Conservation (phyloP, 2,797 vertebrate genomes). For the Fratercula arctica region DNA sequence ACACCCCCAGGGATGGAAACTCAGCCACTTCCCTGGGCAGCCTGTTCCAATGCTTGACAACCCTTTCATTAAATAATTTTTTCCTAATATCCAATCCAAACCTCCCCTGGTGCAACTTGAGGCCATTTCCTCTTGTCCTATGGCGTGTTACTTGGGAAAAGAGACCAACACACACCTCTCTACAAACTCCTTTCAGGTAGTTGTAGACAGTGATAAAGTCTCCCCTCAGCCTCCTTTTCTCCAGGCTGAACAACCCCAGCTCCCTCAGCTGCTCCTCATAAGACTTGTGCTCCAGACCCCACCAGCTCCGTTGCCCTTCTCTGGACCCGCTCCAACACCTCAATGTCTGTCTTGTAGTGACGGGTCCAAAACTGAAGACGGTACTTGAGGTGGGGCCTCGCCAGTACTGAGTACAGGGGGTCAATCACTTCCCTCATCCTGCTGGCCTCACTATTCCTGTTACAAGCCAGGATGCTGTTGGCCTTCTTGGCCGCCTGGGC, state of each 20-base stretch:
- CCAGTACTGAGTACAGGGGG: not conserved
- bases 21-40: not conserved
- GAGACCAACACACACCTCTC: not conserved
- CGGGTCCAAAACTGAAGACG: not conserved
- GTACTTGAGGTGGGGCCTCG: not conserved
- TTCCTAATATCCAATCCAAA: not conserved
- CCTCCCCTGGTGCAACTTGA: not conserved
- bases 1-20: not conserved
- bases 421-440: not conserved
- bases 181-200: not conserved
- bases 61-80: not conserved
- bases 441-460: not conserved
- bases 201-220: not conserved
- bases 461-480: not conserved
- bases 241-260: not conserved
- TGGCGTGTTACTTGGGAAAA: not conserved
- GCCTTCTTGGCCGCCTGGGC: not conserved
- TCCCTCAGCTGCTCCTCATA: not conserved
- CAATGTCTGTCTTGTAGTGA: not conserved
- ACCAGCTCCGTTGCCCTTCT: not conserved
- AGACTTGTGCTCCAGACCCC: too few relatives aligned
- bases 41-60: not conserved
- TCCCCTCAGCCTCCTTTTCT: not conserved
- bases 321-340: not conserved
- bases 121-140: not conserved